Evolutionary conservation across 2,888 invertebrate species (phyloP), one percentile per base, ranked within the genome.

Genomic region (Melikaiella ostensackeni): DNA sequence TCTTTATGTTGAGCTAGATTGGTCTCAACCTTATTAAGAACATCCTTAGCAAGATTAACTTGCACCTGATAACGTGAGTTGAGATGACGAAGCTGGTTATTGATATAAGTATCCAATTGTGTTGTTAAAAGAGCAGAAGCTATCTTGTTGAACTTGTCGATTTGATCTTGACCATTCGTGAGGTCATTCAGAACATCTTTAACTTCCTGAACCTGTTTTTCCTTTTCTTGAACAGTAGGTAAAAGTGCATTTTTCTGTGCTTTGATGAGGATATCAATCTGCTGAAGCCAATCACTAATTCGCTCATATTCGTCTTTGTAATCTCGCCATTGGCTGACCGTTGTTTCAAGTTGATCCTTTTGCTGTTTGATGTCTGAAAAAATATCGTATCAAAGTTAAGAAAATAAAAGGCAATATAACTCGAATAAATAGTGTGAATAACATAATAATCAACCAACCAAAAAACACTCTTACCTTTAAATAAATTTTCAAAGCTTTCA

Each of bases 241-340:
- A 96, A 93, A 16, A 97, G 92, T 30, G 96, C 96, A 33, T 97
- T 94, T 91, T 98, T 98, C 86, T 98, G 97, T 77, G 97, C 97
- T 90, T 98, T 98, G 16, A 97, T 96, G 11, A 97, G 93, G 86
- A 97, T 97, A 86, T 98, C 97, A 87, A 97, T 97, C 90, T 98
- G 97, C 88, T 98, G 98, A 42, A 98, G 91, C 98, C 98, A 98
- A 90, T 98, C 98, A 74, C 97, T 97, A 21, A 98, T 92, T 79
- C 97, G 94, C 90, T 98, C 98, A 88, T 97, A 97, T 91, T 98
- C 98, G 88, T 98, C 98, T 91, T 98, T 98, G 92, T 97, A 98
- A 80, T 97, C 96, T 76, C 97, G 94, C 96, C 97, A 97, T 87
- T 97, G 96, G 75, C 94, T 93, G 79, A 97, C 94, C 4, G 96